A percentile compares a stretch with the other conserved stretches of the same genome.
Conservation (phyloP, 2,888 invertebrate species). For the Trichacis sp. region DNA sequence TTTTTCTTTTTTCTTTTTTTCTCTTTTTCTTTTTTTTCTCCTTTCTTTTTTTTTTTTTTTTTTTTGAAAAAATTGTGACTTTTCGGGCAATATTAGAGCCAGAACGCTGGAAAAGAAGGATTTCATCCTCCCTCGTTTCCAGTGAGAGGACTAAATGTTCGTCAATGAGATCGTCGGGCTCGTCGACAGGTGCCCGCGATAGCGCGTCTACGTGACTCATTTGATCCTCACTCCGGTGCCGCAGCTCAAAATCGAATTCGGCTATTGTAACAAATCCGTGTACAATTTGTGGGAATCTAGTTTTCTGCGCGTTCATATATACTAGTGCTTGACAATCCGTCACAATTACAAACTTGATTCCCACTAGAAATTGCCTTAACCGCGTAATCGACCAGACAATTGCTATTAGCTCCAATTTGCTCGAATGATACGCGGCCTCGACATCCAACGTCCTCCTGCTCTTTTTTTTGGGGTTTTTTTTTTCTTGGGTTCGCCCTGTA, state of each 20-base stretch:
- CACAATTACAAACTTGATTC: background rate
- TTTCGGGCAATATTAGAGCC: background rate
- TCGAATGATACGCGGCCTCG: background rate
- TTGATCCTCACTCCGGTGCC: background rate
- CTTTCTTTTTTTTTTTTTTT: too few relatives aligned
- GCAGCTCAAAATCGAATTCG: background rate
- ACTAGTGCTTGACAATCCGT: conserved; percentile 46
- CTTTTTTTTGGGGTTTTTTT: too few relatives aligned
- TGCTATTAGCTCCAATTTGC: conserved; percentile 10
- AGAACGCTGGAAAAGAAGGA: conserved; percentile 10
- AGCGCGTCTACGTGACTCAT: background rate
- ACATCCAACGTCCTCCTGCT: background rate
- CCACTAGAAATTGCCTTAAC: conserved; percentile 22
- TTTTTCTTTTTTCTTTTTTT: too few relatives aligned
- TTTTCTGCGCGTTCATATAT: conserved; percentile 37
- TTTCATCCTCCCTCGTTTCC: conserved; percentile 18
- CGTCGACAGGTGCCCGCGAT: background rate
- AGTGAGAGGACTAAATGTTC: background rate
- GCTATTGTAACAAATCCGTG: background rate
- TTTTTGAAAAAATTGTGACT: too few relatives aligned
- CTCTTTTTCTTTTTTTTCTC: too few relatives aligned
- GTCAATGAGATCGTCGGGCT: background rate
- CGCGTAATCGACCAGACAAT: conserved; percentile 26
- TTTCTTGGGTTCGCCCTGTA: background rate
- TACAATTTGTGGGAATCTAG: background rate